Conservation (phyloP, 1,140 invertebrate genomes). For the Drosophila arawakana region DNA sequence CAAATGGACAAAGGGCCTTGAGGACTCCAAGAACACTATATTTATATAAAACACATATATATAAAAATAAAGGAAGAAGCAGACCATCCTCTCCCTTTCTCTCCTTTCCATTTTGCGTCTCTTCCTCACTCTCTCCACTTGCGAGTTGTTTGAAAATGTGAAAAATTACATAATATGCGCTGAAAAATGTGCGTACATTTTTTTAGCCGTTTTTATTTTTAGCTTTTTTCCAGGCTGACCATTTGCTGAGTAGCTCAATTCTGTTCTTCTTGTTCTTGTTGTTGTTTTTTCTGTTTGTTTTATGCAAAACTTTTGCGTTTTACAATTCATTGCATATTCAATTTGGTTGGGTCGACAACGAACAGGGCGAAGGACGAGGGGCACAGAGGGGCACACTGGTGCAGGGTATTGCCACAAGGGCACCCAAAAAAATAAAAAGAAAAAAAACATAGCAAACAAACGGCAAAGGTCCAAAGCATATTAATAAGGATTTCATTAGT, state of each 20-base stretch:
- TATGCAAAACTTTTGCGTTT: constrained; percentile 81
- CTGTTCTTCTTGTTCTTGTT: too few relatives aligned
- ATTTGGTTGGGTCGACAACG: constrained; percentile 63
- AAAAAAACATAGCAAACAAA: constrained; percentile 40
- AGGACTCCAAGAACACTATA: not conserved
- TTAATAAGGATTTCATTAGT: constrained; percentile 84
- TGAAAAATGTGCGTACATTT: constrained; percentile 82
- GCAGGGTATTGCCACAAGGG: constrained; percentile 51
- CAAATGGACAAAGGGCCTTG: constrained; percentile 16
- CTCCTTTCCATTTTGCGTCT: too few relatives aligned
- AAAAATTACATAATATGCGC: constrained; percentile 82
- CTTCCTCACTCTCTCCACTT: not conserved
- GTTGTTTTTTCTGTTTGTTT: constrained; percentile 51
- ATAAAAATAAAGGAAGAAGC: constrained; percentile 12
- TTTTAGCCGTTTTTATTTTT: constrained; percentile 38
- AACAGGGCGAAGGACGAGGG: not conserved
- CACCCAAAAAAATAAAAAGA: constrained; percentile 36
- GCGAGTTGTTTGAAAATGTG: constrained; percentile 64
- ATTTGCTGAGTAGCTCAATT: constrained; percentile 44
- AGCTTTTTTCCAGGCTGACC: constrained; percentile 55
- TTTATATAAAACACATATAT: not conserved
- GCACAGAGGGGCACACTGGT: not conserved
- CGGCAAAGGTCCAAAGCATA: constrained; percentile 80
- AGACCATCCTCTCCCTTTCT: not conserved
- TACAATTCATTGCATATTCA: constrained; percentile 84